phyloP scores from a whole-genome alignment of 2,888 invertebrate species.

The Phaonia tiefii region DNA sequence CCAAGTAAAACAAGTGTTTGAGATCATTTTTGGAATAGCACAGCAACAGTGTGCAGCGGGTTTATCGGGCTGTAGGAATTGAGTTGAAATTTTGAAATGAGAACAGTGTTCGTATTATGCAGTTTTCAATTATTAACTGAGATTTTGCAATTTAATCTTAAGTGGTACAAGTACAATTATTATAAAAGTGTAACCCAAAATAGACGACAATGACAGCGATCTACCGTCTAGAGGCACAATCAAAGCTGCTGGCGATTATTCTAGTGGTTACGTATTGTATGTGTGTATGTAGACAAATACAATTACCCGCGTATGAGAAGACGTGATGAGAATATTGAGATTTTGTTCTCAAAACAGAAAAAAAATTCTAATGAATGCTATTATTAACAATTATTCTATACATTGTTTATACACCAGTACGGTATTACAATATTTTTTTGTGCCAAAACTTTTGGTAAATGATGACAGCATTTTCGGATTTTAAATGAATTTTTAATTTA shows the following conservation, averaged over 20 bases:
- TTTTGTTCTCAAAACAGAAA: not conserved
- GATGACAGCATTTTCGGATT: no score
- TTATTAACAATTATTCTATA: not conserved
- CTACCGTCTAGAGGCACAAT: not conserved
- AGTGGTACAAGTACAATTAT: conserved; percentile 62
- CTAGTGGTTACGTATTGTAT: no score
- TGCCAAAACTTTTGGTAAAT: no score
- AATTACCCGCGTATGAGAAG: conserved; percentile 13
- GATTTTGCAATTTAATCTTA: conserved; percentile 40
- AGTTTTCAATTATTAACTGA: conserved; percentile 25
- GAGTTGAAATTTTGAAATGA: no score
- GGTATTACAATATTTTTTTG: conserved; percentile 15
- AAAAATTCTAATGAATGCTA: conserved; percentile 18
- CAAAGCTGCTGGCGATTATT: no score
- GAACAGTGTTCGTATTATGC: conserved; percentile 18
- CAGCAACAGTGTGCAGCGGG: no score
- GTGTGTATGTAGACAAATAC: not conserved
- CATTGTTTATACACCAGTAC: not conserved
- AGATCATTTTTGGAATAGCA: conserved; percentile 36
- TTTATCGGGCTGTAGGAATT: no score
- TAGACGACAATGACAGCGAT: conserved; percentile 29
- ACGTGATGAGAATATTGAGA: conserved; percentile 10
- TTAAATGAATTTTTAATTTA: no score
- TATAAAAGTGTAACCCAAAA: conserved; percentile 19
- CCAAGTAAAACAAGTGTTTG: conserved; percentile 18